A percentile compares a stretch with the other conserved stretches of the same genome.
These are phyloP conservation scores for Picus viridis DNA, from an alignment of 2,797 vertebrate genomes.

Conservation along the genomic window DNA sequence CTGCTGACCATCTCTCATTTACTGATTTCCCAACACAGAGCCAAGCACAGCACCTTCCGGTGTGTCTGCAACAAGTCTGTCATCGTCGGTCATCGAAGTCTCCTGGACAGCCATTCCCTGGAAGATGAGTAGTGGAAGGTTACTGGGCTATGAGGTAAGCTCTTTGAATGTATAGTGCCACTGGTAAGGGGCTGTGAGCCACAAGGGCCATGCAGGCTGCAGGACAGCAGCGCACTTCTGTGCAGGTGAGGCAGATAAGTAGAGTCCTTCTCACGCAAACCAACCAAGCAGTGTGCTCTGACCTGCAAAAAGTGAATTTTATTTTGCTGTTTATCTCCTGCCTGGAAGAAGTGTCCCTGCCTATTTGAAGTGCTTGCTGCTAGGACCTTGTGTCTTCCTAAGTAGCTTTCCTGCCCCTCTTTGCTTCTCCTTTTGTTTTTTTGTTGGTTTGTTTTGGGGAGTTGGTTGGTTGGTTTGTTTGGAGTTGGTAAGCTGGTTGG, in stretches of 20 bases:
- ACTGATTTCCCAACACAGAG: conserved; percentile 78
- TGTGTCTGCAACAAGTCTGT: conserved; percentile 86
- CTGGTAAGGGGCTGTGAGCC: not conserved
- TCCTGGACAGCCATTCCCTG: conserved; percentile 86
- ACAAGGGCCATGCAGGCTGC: accelerated
- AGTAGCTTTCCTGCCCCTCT: not conserved
- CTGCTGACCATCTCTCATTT: not conserved
- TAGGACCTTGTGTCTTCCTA: not conserved
- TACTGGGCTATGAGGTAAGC: conserved; percentile 94
- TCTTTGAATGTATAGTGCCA: not conserved
- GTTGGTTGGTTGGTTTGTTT: too few relatives aligned
- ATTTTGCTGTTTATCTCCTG: not conserved
- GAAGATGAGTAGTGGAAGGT: conserved; percentile 84
- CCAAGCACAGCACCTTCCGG: conserved; percentile 85
- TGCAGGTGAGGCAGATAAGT: not conserved
- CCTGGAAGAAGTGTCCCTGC: not conserved
- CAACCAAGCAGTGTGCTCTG: not conserved
- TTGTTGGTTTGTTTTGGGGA: too few relatives aligned
- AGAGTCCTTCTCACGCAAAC: not conserved
- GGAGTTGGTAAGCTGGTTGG: too few relatives aligned
- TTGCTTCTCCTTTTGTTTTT: not conserved
- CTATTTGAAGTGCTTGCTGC: not conserved
- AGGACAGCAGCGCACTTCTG: not conserved
- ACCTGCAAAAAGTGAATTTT: not conserved
- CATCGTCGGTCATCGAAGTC: conserved; percentile 90